These are phyloP conservation scores for Drosophila rubida DNA, from an alignment of 2,888 invertebrate genomes.

Conservation along the genomic window DNA sequence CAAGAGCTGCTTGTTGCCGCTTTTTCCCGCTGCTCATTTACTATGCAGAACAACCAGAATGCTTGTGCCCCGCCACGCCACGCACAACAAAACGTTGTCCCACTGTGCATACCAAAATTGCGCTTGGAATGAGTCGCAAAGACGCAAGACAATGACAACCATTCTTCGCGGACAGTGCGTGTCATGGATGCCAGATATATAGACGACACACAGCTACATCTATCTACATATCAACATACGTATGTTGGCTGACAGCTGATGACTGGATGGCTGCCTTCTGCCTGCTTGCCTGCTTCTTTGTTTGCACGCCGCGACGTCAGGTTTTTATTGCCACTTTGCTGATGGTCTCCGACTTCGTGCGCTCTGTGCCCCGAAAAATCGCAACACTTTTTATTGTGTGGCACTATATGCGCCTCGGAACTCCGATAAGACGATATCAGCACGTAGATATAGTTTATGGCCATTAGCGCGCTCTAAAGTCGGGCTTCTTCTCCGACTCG, in stretches of 20 bases:
- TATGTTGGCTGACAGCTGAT: slow-evolving; percentile 6
- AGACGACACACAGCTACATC: background rate
- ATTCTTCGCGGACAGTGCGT: slow-evolving; percentile 37
- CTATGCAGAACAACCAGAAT: slow-evolving; percentile 66
- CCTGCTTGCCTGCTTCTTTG: slow-evolving; percentile 5
- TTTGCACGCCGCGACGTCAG: slow-evolving; percentile 26
- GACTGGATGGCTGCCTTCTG: slow-evolving; percentile 10
- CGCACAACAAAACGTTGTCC: slow-evolving; percentile 27
- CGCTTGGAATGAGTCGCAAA: slow-evolving; percentile 19
- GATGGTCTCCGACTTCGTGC: slow-evolving; percentile 7
- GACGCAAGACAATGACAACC: slow-evolving; percentile 32
- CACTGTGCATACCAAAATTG: slow-evolving; percentile 69
- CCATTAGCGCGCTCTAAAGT: background rate
- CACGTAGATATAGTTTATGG: slow-evolving; percentile 24
- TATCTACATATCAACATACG: slow-evolving; percentile 12
- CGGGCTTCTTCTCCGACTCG: background rate
- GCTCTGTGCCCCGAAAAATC: slow-evolving; percentile 6
- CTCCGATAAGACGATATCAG: slow-evolving; percentile 22
- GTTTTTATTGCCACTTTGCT: slow-evolving; percentile 48
- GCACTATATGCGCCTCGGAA: slow-evolving; percentile 5
- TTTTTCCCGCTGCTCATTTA: slow-evolving; percentile 70
- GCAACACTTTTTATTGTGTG: slow-evolving; percentile 15
- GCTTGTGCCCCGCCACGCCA: slow-evolving; percentile 56
- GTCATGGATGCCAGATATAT: slow-evolving; percentile 45
- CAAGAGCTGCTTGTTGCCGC: slow-evolving; percentile 22